These are phyloP conservation scores for Pseudococcus jackbeardsleyi DNA, from an alignment of 2,888 invertebrate genomes.

Conservation along the genomic window DNA sequence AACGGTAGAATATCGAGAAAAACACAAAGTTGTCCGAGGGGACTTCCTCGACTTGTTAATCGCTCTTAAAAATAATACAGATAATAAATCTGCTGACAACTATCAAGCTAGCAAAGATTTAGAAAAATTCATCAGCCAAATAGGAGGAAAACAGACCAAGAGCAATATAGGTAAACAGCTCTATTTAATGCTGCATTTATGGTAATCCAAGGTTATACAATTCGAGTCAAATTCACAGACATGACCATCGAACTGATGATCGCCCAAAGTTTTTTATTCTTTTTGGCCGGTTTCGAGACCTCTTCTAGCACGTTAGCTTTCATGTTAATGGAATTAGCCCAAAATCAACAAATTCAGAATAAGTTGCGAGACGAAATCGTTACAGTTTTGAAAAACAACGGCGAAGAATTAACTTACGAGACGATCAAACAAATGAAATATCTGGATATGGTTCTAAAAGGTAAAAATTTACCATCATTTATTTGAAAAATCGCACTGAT, in stretches of 20 bases:
- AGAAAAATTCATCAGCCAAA: too few relatives aligned
- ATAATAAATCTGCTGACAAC: not conserved
- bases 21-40: not conserved
- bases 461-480: constrained; percentile 68
- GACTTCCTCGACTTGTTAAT: constrained; percentile 39
- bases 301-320: constrained; percentile 76
- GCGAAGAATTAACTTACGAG: constrained; percentile 73
- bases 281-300: constrained; percentile 77
- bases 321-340: too few relatives aligned
- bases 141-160: too few relatives aligned
- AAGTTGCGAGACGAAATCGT: constrained; percentile 70
- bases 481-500: not conserved
- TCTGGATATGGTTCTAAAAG: constrained; percentile 74
- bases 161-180: too few relatives aligned
- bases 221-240: constrained; percentile 6
- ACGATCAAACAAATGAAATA: constrained; percentile 74
- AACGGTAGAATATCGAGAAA: not conserved
- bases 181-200: too few relatives aligned
- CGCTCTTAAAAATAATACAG: not conserved
- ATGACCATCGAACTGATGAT: constrained; percentile 72
- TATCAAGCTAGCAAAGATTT: too few relatives aligned
- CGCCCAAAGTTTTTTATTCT: constrained; percentile 74
- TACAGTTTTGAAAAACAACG: constrained; percentile 70
- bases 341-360: too few relatives aligned
- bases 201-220: too few relatives aligned